Base-by-base conservation (phyloP, 2,113 vertebrate species). In the Oxyura jamaicensis region DNA sequence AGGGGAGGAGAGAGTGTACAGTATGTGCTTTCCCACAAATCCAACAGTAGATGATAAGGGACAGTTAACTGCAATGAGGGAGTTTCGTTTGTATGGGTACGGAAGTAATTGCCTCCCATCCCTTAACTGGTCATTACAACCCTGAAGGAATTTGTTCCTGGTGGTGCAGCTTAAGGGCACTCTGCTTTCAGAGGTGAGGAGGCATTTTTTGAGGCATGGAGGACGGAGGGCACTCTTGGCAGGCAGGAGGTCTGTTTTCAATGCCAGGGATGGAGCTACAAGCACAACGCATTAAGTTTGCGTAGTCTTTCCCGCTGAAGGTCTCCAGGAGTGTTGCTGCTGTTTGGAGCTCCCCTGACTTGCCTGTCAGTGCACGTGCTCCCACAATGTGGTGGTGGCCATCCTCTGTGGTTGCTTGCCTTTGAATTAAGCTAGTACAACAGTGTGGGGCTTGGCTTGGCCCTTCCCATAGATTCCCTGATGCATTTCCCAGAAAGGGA, bases 101-200 rank as follows among this genome's bases (percentile, higher is more conserved):
- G 90, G 96, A 94, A 93, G 76, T 93, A 96, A 96, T 96, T 94
- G 94, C 94, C 93, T 97, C 52, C 50, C 76, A 93, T 96, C 42
- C 80, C 48, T 88, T 96, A 95, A 94, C 77, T 94, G 68, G 82
- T 93, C 93, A 93, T 95, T 93, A 83, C 36, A 83, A 31, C 76
- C 88, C 93, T 90, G 83, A 81, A 94, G 92, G 88, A 91, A 88
- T 91, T 91, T 95, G 62, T 93, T 93, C 85, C 59, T 4, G 0
- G 23, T 42, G 86, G 52, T 91, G 48, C 65, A 90, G 91, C 85
- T 96, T 90, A 88, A 94, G 91, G 88, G 85, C 17, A 39, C 85
- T 90, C 46, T 91, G 4, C 82, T 86, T 94, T 41, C 78, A 73
- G 72, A 86, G 93, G 59, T 31, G 82, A 91, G 20, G 36, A 58